Evolutionary conservation across 2,113 vertebrate genomes (phyloP), one percentile per base, ranked within the genome.

Genomic region (Microtus oregoni): DNA sequence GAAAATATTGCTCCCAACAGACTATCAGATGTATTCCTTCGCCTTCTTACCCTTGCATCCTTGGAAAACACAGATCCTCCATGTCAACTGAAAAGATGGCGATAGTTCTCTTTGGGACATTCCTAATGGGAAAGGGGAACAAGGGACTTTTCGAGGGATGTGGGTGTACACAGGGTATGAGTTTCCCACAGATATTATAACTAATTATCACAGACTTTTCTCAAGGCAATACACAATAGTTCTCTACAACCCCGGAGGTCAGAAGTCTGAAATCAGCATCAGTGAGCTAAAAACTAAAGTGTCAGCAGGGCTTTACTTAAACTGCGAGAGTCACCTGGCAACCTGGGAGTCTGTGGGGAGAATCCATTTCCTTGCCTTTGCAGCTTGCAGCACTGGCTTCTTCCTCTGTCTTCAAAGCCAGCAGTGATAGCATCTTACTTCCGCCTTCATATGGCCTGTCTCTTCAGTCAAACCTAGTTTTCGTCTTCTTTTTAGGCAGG

Each of bases 261-360:
- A 91, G 70, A 92, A 63, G 12, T 89, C 30, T 86, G 92, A 95
- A 93, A 94, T 35, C 83, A 68, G 30, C 63, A 86, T 67, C 61
- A 38, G 28, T 63, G n/a, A 61, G n/a, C 65, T 52, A 61, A 94
- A 94, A 95, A 79, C 81, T 20, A 92, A 91, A 35, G 5, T 82
- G 7, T 52, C 38, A 83, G 32, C 86, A 83, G 50, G 55, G 15
- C 28, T 83, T 8, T 30, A 3, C 58, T 28, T 95, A 38, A 81
- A 81, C 30, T 90, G 44, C 4, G 32, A 82, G 8, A 65, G 50
- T 30, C 55, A 67, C 7, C 50, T 61, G 87, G 67, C 83, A 72
- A 82, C 38, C 30, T 81, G 52, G 90, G 77, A 92, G 68, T 50
- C 50, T 88, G 35, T 32, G 14, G 32, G 50, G 22, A 70, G 47